Evolutionary conservation across 2,888 invertebrate genomes (phyloP), one percentile per base, ranked within the genome.

Genomic region (Crioceris asparagi): DNA sequence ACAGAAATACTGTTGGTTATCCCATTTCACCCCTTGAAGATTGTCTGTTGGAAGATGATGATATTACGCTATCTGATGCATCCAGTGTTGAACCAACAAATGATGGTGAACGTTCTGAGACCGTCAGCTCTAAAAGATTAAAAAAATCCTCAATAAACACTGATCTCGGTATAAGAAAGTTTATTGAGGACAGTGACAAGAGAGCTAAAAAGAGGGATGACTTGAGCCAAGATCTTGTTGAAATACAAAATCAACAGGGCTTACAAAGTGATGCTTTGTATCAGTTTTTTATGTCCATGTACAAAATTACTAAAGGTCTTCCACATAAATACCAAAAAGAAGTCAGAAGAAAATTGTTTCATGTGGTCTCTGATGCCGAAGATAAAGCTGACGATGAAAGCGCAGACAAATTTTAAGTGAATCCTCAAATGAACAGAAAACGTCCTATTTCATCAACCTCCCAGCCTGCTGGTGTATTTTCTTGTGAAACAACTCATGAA

Each of bases 341-440:
- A 26, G 32, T 32, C 7, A 31, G 17, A 36, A 36, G 36, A 19
- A 16, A 36, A 7, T 23, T 31, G 17, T 36, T 36, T 31, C 12
- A 32, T 12, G 36, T 26, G 12, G 31, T 36, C 25, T 36, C 31
- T 17, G 14, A 36, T 17, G 32, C 31, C 16, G 36, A 36, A 36
- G 36, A 36, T 36, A 27, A 17, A 17, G 35, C 12, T 37, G 25
- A 37, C 8, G 25, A 32, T 37, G 36, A 32, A 37, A 37, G n/a
- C n/a, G n/a, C n/a, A n/a, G n/a, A n/a, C n/a, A n/a, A n/a, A n/a
- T n/a, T n/a, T n/a, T n/a, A n/a, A n/a, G n/a, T n/a, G n/a, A n/a
- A n/a, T n/a, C n/a, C n/a, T n/a, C n/a, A n/a, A n/a, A n/a, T n/a
- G n/a, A n/a, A n/a, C n/a, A n/a, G n/a, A n/a, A n/a, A n/a, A n/a